A percentile compares a stretch with the other conserved stretches of the same genome.
Evolutionary conservation across 2,797 vertebrate species (phyloP).

Genomic region (Clarias platycephalus): DNA sequence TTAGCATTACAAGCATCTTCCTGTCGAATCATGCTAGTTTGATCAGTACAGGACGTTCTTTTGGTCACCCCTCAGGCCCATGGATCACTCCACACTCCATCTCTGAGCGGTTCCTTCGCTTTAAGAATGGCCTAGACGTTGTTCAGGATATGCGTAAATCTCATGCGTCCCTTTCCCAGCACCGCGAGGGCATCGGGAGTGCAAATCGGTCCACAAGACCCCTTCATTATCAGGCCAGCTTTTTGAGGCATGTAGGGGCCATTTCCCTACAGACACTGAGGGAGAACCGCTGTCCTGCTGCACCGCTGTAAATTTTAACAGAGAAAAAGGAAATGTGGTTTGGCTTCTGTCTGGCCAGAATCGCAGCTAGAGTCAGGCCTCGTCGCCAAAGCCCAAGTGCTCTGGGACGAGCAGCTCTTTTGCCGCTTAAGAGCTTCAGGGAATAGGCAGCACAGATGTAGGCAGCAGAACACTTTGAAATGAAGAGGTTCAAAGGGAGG

Average conservation of each 20-base stretch:
- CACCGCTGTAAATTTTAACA: conserved; percentile 64
- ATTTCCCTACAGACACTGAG: conserved; percentile 58
- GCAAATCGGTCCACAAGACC: conserved; percentile 53
- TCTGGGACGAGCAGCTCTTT: conserved; percentile 43
- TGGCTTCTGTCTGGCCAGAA: conserved; percentile 60
- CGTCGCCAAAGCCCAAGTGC: conserved; percentile 37
- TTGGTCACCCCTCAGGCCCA: neutral
- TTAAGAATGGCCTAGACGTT: conserved; percentile 26
- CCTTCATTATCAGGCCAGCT: conserved; percentile 59
- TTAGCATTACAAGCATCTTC: conserved; percentile 13
- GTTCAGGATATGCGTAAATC: conserved; percentile 23
- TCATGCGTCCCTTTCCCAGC: conserved; percentile 28
- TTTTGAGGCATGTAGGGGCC: conserved; percentile 55
- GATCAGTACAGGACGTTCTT: conserved; percentile 18
- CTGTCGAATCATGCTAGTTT: conserved; percentile 1
- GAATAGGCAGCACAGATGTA: conserved; percentile 38
- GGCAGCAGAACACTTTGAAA: conserved; percentile 44
- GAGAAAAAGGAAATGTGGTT: conserved; percentile 63
- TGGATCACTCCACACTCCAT: conserved; percentile 22
- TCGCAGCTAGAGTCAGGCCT: conserved; percentile 32
- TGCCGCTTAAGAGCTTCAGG: conserved; percentile 36
- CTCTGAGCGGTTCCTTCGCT: conserved; percentile 34
- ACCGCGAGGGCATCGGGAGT: conserved; percentile 52
- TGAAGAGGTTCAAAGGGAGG: conserved; percentile 41
- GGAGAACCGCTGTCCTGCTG: conserved; percentile 42